phyloP scores from a whole-genome alignment of 2,113 vertebrate species.

The Gopherus evgoodei region DNA sequence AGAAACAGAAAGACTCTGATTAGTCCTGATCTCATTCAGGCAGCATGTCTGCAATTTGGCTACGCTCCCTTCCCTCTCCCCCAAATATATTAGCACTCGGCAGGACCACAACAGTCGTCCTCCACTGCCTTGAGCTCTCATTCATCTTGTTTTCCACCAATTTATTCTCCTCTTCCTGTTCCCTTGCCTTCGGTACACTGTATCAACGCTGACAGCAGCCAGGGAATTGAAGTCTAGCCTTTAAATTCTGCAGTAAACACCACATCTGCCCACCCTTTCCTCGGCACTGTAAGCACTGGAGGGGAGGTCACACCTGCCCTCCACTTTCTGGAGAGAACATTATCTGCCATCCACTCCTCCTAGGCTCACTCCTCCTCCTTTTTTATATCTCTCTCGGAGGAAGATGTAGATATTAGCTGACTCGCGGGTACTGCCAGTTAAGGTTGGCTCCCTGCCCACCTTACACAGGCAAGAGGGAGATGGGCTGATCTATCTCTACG shows the following conservation, averaged over 20 bases:
- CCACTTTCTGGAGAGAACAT: background rate
- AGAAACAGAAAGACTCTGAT: background rate
- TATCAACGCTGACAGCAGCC: constrained; percentile 50
- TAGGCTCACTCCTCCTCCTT: background rate
- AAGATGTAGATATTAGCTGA: constrained; percentile 45
- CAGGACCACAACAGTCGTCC: constrained; percentile 24
- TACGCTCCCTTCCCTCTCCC: background rate
- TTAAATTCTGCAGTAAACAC: background rate
- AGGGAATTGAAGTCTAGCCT: constrained; percentile 63
- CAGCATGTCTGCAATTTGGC: background rate
- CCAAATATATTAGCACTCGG: background rate
- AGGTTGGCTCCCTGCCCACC: constrained; percentile 65
- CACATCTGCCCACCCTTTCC: background rate
- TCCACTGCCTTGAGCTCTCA: constrained; percentile 26
- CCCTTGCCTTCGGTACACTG: constrained; percentile 18
- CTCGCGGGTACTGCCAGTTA: constrained; percentile 26
- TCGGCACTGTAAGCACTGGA: background rate
- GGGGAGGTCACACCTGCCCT: background rate
- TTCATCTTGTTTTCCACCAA: constrained; percentile 71
- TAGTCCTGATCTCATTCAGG: background rate
- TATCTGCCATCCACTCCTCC: background rate
- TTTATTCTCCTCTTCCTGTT: constrained; percentile 52
- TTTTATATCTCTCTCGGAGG: constrained; percentile 21
- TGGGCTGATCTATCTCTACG: constrained; percentile 17
- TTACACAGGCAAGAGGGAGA: constrained; percentile 51